A percentile compares a stretch with the other conserved stretches of the same genome.
Evolutionary conservation across 1,140 invertebrate genomes (phyloP).

Genomic region (Hyles euphorbiae): DNA sequence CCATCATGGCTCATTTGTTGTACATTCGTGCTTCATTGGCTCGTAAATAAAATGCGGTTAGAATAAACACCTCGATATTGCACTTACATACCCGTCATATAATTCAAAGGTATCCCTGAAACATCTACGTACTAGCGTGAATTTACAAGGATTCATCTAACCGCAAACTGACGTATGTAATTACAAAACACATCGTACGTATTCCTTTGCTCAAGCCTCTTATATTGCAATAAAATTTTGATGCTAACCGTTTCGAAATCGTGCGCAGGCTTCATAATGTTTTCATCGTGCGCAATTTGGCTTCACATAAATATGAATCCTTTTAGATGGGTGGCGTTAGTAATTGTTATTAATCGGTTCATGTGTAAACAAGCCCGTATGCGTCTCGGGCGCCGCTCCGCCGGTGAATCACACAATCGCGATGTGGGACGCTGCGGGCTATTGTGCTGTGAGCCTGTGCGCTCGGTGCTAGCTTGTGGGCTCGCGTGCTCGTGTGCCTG

Average conservation of each 20-base stretch:
- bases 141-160: too few species aligned
- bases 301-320: conserved; percentile 1
- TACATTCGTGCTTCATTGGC: conserved; percentile 37
- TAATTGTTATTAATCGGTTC: conserved; percentile 60
- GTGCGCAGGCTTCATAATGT: too few species aligned
- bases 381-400: conserved; percentile 40
- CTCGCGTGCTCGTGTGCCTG: too few species aligned
- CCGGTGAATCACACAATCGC: conserved; percentile 57
- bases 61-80: conserved; percentile 50
- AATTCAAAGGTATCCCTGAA: background rate
- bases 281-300: too few species aligned
- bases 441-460: conserved; percentile 39
- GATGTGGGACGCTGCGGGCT: conserved; percentile 54
- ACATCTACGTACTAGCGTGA: too few species aligned
- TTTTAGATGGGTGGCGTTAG: conserved; percentile 13
- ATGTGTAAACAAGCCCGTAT: conserved; percentile 68
- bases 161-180: too few species aligned
- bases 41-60: conserved; percentile 44
- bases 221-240: too few species aligned
- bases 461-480: conserved; percentile 22
- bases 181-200: too few species aligned
- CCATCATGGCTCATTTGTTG: conserved; percentile 34
- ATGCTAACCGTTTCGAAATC: too few species aligned
- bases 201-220: too few species aligned
- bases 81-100: conserved; percentile 11